Evolutionary conservation across 1,140 invertebrate genomes (phyloP), one percentile per base, ranked within the genome.

Genomic region (Zaprionus tsacasi): DNA sequence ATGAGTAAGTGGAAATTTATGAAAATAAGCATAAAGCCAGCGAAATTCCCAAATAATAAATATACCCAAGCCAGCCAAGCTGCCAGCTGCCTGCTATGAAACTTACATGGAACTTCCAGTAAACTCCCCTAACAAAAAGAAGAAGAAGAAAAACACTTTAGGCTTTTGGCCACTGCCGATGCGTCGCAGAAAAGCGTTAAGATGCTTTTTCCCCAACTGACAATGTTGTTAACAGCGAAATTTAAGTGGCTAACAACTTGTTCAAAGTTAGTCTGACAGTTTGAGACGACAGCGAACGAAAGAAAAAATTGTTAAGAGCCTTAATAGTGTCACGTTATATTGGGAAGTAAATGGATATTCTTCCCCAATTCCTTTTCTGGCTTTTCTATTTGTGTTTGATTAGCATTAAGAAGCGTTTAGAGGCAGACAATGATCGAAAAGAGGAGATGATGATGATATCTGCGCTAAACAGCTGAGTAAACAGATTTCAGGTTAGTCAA

Each of bases 1-100:
- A 88, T 87, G 83, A 87, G 85, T 88, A 83, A 87, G 83, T 88
- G 80, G 83, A 87, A 88, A 87, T 87, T 87, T 87, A 87, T 87
- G 83, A 87, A 87, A 86, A 86, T 81, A 65, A 52, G 82, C 68
- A 64, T 70, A 82, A 72, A 68, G 67, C 80, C 71, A 55, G 76
- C 64, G 52, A 76, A 76, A 73, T 88, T 60, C 60, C 59, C 69
- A 72, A 72, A 61, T 67, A 76, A 76, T 72, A 66, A 79, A 76
- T 71, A 71, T 82, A 59, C 36, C 36, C 45, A 50, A 43, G 25
- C 82, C 82, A 85, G 75, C 78, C 81, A 60, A 15, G 30, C 45
- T 48, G 43, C 33, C 82, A 85, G 75, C 78, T 85, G 82, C 73
- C 60, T 77, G 67, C 45, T 30, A 45, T 33, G 52, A 36, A 65